Evolutionary conservation across 2,113 vertebrate species (phyloP), one percentile per base, ranked within the genome.

Genomic region (Polypterus bichir): DNA sequence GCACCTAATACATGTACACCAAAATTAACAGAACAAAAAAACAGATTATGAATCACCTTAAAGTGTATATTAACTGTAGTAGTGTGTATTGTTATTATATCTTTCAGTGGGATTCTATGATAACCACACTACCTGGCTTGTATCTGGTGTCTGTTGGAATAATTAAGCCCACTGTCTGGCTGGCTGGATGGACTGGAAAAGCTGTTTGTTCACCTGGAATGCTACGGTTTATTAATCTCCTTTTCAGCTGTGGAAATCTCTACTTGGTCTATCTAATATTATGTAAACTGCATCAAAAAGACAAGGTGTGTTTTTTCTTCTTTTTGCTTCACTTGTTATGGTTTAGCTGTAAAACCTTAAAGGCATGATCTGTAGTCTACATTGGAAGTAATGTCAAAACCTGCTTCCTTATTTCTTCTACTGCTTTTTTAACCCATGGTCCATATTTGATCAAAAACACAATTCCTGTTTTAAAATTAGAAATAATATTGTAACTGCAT

Each of bases 81-180:
- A 27, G 27, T 1, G 27, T 27, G 27, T 27, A 27, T 27, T 27
- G 27, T 27, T 27, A 27, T 27, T 27, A 27, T 27, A 27, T 27
- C 27, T 55, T 44, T 1, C 73, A 99, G 96, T 99, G 96, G 96
- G 91, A 99, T 73, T 91, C 95, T 0, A 99, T 97, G 96, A 97
- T 99, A 76, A 98, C 95, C 45, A 99, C 95, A 0, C 77, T 90
- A 4, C 96, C 96, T 0, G 96, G 96, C 11, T 72, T 99, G 44
- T 99, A 99, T 76, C 83, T 98, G 60, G 74, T 84, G 46, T 93
- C 96, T 0, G 91, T 95, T 60, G 95, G 93, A 1, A 69, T 89
- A 5, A 86, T 95, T 72, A 92, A 92, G 71, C 95, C 96, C 0
- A 68, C 82, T 48, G 84, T 77, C 0, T 95, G 91, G 91, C 79